Evolutionary conservation across 2,113 vertebrate species (phyloP).

Genomic region (Dicerorhinus sumatrensis): DNA sequence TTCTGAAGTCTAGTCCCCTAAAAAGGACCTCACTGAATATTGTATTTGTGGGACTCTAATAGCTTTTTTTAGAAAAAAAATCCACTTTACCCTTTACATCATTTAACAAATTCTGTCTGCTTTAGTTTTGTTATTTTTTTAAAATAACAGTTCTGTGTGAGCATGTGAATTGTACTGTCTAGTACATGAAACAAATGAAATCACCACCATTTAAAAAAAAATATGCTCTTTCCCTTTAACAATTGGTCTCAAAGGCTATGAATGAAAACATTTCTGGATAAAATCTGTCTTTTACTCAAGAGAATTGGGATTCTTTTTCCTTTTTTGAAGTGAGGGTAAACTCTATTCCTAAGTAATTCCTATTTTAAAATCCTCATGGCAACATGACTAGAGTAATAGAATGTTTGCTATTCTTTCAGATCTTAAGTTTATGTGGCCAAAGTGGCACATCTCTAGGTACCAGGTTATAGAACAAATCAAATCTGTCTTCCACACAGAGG

Average conservation of each 20-base stretch:
- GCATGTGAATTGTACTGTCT: neutral
- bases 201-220: neutral
- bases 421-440: neutral
- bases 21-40: neutral
- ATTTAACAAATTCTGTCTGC: neutral
- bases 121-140: neutral
- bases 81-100: neutral
- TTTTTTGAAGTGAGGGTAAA: neutral
- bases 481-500: neutral
- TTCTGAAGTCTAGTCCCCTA: neutral
- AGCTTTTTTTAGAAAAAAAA: neutral
- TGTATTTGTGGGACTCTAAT: neutral
- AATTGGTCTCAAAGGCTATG: neutral
- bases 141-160: neutral
- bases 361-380: neutral
- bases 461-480: neutral
- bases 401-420: conserved; percentile 27
- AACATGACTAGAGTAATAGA: neutral
- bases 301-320: neutral
- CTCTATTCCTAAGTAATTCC: neutral
- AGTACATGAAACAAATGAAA: neutral
- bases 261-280: conserved; percentile 52
- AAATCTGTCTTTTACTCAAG: conserved; percentile 11
- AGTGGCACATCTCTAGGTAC: neutral
- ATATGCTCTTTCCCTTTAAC: neutral